Evolutionary conservation across 2,113 vertebrate species (phyloP).

Genomic region (Phalacrocorax brasilianus): DNA sequence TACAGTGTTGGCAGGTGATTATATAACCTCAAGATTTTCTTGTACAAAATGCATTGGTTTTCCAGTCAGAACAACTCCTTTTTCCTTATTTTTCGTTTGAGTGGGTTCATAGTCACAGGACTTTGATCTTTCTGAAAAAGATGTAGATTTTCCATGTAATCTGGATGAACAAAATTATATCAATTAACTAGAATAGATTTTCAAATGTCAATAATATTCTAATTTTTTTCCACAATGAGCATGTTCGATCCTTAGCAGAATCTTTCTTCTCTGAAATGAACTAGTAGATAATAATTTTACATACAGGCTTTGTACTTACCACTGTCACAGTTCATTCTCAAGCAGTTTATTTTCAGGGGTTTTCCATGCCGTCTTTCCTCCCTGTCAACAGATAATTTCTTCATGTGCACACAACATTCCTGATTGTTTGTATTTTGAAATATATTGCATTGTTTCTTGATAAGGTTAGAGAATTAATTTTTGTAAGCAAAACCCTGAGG

Average conservation of each 20-base stretch:
- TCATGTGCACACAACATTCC: background rate
- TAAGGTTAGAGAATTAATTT: background rate
- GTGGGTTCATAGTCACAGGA: background rate
- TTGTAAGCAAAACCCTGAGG: background rate
- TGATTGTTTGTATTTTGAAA: background rate
- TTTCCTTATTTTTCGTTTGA: slow-evolving; percentile 19
- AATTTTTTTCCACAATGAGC: background rate
- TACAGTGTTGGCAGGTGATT: slow-evolving; percentile 53
- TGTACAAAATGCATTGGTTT: background rate
- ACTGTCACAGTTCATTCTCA: background rate
- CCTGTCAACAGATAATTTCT: background rate
- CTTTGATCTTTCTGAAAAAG: background rate
- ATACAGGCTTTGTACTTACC: background rate
- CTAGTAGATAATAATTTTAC: background rate
- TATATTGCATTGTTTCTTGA: background rate
- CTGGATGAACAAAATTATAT: background rate
- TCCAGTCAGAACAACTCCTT: background rate
- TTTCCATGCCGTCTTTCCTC: background rate
- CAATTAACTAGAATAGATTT: background rate
- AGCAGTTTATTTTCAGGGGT: background rate
- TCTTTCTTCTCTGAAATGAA: background rate
- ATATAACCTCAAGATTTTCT: slow-evolving; percentile 35
- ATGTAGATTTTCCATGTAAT: background rate
- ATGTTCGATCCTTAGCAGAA: background rate
- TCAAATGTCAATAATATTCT: background rate